Conservation (phyloP, 2,888 invertebrate genomes). For the Dioctria rufipes region DNA sequence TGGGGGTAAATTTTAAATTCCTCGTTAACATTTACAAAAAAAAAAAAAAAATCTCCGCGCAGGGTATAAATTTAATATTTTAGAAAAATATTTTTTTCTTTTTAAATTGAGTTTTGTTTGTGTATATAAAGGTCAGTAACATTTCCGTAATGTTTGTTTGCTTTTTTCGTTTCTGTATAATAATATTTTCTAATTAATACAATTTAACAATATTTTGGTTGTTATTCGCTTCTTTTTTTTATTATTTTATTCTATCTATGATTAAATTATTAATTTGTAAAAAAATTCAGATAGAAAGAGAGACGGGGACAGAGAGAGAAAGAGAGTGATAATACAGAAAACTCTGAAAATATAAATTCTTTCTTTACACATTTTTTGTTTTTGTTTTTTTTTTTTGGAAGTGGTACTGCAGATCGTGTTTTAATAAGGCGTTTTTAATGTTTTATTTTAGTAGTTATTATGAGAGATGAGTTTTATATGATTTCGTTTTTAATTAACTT, state of each 20-base stretch:
- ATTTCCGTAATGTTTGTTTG: neutral
- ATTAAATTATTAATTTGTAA: constrained; percentile 49
- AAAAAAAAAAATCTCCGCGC: neutral
- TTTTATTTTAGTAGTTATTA: constrained; percentile 16
- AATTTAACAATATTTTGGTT: constrained; percentile 50
- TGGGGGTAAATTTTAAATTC: constrained; percentile 18
- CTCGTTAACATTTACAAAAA: constrained; percentile 39
- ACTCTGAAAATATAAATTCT: constrained; percentile 35
- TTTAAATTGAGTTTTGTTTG: neutral
- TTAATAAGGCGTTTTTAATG: constrained; percentile 42
- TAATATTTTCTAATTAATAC: constrained; percentile 21
- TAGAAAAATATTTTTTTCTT: constrained; percentile 44
- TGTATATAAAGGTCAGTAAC: constrained; percentile 39
- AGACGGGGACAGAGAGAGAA: neutral
- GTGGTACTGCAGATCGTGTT: constrained; percentile 41
- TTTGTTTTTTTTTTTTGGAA: neutral
- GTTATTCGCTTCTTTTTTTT: constrained; percentile 31
- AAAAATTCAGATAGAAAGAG: neutral
- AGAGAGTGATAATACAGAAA: constrained; percentile 26
- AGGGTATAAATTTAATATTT: constrained; percentile 39
- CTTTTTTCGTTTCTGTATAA: constrained; percentile 9
- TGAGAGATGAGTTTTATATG: neutral
- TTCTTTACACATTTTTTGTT: constrained; percentile 11
- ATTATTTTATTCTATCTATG: constrained; percentile 47
- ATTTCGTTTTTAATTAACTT: constrained; percentile 13